A percentile compares a stretch with the other conserved stretches of the same genome.
These are phyloP conservation scores for Phaethon lepturus DNA, from an alignment of 2,113 vertebrate species.

Conservation along the genomic window DNA sequence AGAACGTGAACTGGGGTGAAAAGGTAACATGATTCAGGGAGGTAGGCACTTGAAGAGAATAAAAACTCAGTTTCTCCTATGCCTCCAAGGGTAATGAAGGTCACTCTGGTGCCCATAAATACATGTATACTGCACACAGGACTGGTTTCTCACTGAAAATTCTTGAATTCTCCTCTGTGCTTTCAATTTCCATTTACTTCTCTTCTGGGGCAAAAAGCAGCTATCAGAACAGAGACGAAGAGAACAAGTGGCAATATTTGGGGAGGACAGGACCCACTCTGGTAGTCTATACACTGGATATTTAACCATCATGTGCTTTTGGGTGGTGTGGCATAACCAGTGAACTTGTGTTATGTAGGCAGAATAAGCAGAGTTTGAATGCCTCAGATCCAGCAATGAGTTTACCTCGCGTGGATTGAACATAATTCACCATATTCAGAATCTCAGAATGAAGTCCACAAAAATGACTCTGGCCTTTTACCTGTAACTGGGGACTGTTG, in stretches of 20 bases:
- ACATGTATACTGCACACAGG: neutral
- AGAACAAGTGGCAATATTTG: neutral
- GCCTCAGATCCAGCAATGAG: neutral
- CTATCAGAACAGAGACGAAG: neutral
- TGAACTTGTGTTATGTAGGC: neutral
- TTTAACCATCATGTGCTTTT: neutral
- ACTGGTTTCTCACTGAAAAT: neutral
- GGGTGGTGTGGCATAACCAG: neutral
- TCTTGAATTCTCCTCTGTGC: neutral
- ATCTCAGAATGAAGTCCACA: neutral
- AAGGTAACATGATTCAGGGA: constrained; percentile 51
- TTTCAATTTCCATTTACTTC: neutral
- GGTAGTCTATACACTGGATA: neutral
- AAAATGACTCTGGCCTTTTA: neutral
- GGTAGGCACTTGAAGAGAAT: neutral
- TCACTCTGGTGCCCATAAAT: neutral
- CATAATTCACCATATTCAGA: neutral
- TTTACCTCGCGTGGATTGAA: neutral
- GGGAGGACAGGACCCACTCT: neutral
- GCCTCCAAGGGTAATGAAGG: neutral
- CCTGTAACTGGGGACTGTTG: neutral
- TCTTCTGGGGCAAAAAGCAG: neutral
- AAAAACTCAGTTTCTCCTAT: neutral
- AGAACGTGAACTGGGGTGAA: constrained; percentile 34
- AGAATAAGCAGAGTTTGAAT: neutral